Evolutionary conservation across 1,140 invertebrate species (phyloP).

Genomic region (Vollenhovia emeryi): DNA sequence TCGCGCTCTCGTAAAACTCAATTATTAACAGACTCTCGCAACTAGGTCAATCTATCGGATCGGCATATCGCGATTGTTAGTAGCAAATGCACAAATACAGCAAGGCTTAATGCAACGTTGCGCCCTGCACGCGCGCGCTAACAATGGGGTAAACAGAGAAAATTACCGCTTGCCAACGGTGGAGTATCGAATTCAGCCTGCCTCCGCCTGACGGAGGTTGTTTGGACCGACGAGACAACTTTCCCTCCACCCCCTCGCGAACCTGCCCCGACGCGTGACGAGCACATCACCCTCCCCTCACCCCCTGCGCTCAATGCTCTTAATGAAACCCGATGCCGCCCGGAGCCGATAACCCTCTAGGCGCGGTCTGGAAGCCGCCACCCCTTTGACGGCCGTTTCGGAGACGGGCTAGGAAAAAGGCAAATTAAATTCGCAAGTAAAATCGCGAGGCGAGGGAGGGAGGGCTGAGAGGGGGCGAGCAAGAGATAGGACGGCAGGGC

Average conservation of each 20-base stretch:
- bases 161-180: constrained; percentile 70
- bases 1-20: neutral
- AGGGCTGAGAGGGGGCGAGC: neutral
- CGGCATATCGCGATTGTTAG: constrained; percentile 28
- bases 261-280: constrained; percentile 59
- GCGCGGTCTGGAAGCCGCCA: constrained; percentile 58
- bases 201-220: constrained; percentile 62
- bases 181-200: constrained; percentile 45
- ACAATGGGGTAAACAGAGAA: constrained; percentile 75
- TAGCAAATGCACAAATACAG: neutral
- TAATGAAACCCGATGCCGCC: constrained; percentile 78
- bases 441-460: constrained; percentile 59
- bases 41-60: neutral
- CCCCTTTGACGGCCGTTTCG: constrained; percentile 69
- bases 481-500: constrained; percentile 11
- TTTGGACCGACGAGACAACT: constrained; percentile 69
- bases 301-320: constrained; percentile 73
- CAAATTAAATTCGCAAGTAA: constrained; percentile 75
- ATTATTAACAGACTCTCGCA: neutral
- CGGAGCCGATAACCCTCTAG: constrained; percentile 64
- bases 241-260: constrained; percentile 57
- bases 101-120: constrained; percentile 25
- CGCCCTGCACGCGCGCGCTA: constrained; percentile 46
- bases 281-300: constrained; percentile 2
- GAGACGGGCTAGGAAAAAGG: constrained; percentile 65